Evolutionary conservation across 2,888 invertebrate species (phyloP).

Genomic region (Spodoptera picta): DNA sequence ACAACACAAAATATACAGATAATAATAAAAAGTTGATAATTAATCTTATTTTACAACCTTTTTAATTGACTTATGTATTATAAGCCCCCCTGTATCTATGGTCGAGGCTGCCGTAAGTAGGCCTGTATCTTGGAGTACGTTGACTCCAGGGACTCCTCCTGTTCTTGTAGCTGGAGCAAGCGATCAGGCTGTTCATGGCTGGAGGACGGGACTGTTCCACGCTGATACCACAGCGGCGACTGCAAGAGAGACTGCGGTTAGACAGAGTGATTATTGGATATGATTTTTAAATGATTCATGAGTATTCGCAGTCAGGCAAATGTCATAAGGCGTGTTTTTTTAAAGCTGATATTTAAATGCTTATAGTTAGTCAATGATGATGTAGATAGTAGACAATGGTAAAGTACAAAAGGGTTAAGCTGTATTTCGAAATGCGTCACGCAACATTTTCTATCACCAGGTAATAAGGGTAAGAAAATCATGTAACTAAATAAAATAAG

Average conservation of each 20-base stretch:
- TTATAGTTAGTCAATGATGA: too few species aligned
- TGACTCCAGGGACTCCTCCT: slow-evolving; percentile 85
- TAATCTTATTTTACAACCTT: slow-evolving; percentile 6
- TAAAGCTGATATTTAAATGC: too few species aligned
- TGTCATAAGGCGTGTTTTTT: too few species aligned
- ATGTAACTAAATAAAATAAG: too few species aligned
- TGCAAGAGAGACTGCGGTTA: slow-evolving; percentile 42
- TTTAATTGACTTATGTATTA: slow-evolving; percentile 57
- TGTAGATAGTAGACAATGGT: too few species aligned
- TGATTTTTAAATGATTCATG: too few species aligned
- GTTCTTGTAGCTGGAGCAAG: slow-evolving; percentile 93
- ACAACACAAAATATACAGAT: slow-evolving; percentile 1
- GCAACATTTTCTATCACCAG: too few species aligned
- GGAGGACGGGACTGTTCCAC: slow-evolving; percentile 91
- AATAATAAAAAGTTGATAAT: slow-evolving; percentile 11
- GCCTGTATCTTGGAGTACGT: slow-evolving; percentile 79
- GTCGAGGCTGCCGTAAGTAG: slow-evolving; percentile 83
- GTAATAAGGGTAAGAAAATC: too few species aligned
- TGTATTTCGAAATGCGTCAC: too few species aligned
- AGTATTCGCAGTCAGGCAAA: too few species aligned
- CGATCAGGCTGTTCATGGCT: slow-evolving; percentile 93
- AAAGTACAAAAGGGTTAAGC: too few species aligned
- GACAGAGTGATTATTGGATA: not conserved
- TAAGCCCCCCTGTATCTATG: slow-evolving; percentile 77
- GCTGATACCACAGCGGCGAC: slow-evolving; percentile 86